Conservation (phyloP, 2,113 vertebrate genomes). For the Aspiorhynchus laticeps region DNA sequence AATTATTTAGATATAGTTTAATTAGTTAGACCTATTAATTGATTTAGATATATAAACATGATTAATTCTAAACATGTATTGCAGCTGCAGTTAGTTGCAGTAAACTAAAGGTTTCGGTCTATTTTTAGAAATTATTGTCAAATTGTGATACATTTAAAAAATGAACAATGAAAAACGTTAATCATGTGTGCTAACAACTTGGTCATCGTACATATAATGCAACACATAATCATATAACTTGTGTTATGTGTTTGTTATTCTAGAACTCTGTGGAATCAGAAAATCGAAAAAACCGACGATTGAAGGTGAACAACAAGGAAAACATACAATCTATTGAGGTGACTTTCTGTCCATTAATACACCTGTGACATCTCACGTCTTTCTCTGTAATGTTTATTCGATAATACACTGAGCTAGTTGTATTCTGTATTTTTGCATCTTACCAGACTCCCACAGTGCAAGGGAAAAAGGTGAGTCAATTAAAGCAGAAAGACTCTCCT, state of each 20-base stretch:
- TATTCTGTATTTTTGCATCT: slow-evolving; percentile 1
- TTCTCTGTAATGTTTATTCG: slow-evolving; percentile 21
- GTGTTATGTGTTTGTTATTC: slow-evolving; percentile 41
- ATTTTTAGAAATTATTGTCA: neutral
- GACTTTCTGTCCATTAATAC: neutral
- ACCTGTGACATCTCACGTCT: neutral
- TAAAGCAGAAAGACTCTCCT: slow-evolving; percentile 69
- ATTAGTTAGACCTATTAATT: neutral
- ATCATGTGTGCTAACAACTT: neutral
- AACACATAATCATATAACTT: neutral
- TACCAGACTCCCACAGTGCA: slow-evolving; percentile 56
- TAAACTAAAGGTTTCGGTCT: neutral
- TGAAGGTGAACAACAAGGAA: slow-evolving; percentile 59
- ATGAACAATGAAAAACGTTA: neutral
- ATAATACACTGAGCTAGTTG: neutral
- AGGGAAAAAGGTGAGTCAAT: slow-evolving; percentile 38
- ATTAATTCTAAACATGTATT: neutral
- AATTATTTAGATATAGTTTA: no score
- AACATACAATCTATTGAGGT: slow-evolving; percentile 42
- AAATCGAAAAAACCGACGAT: slow-evolving; percentile 79
- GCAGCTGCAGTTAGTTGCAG: neutral
- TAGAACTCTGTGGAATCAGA: slow-evolving; percentile 80
- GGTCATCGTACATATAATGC: neutral
- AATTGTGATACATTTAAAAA: neutral
- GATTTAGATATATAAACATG: neutral